Conservation (phyloP, 2,797 vertebrate species). For the Mormyrops boulengeri region DNA sequence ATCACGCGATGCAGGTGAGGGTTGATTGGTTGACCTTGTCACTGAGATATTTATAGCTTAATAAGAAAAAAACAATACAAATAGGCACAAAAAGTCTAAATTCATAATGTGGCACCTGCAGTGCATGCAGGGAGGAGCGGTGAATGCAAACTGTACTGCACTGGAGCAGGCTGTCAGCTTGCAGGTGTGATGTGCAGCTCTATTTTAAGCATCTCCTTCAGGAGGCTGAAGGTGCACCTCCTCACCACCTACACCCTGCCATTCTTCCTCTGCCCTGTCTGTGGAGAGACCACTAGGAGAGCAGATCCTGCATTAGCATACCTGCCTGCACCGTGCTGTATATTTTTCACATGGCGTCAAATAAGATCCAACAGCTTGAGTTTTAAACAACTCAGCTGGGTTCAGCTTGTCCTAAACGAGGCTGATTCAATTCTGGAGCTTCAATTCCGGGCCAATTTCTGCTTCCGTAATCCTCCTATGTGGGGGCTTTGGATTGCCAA, state of each 20-base stretch:
- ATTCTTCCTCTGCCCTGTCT: not conserved
- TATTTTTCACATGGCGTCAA: not conserved
- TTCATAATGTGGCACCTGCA: constrained; percentile 7
- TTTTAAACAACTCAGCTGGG: not conserved
- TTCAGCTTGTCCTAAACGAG: not conserved
- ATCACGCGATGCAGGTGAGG: not conserved
- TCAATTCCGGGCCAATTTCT: not conserved
- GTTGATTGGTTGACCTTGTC: not conserved
- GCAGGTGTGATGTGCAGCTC: not conserved
- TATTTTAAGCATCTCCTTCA: not conserved
- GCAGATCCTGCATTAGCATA: not conserved
- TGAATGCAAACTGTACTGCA: not conserved
- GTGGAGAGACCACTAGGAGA: not conserved
- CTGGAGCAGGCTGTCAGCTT: not conserved
- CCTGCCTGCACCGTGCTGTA: not conserved
- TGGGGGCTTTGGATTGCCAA: not conserved
- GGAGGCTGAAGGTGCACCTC: not conserved
- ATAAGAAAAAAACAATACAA: not conserved
- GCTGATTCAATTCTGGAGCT: not conserved
- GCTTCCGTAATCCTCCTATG: not conserved
- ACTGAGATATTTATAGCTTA: not conserved
- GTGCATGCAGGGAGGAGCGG: not conserved
- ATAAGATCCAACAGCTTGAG: not conserved
- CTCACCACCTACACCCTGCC: not conserved
- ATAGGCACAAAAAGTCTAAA: not conserved